These are phyloP conservation scores for Tricholauxania praeusta DNA, from an alignment of 2,888 invertebrate genomes.

Conservation along the genomic window DNA sequence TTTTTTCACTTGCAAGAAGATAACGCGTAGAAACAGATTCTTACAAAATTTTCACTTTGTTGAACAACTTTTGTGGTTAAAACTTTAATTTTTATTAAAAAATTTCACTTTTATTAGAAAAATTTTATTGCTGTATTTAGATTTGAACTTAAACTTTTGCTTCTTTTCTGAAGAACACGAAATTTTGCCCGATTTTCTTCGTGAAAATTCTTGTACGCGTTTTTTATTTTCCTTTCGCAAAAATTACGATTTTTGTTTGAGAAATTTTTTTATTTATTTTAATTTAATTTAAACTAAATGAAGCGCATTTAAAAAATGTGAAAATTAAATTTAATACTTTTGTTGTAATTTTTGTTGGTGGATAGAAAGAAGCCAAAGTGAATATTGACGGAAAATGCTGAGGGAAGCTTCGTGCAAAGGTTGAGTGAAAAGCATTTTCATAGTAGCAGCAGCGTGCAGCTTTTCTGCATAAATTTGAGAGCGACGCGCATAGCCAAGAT, in stretches of 20 bases:
- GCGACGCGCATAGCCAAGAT: too few species aligned
- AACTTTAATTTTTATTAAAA: neutral
- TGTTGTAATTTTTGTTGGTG: conserved; percentile 55
- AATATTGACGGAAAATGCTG: conserved; percentile 66
- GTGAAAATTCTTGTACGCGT: neutral
- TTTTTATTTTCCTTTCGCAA: conserved; percentile 15
- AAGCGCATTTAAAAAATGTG: conserved; percentile 27
- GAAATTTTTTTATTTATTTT: conserved; percentile 32
- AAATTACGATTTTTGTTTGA: conserved; percentile 17
- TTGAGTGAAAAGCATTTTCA: conserved; percentile 40
- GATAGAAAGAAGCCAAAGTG: conserved; percentile 69
- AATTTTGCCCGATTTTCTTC: conserved; percentile 16
- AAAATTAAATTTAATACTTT: conserved; percentile 41
- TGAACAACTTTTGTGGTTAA: conserved; percentile 49
- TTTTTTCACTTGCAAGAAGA: conserved; percentile 25
- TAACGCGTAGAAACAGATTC: conserved; percentile 21
- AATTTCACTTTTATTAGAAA: neutral
- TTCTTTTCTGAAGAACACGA: neutral
- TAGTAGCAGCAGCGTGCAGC: conserved; percentile 45
- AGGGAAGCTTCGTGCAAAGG: conserved; percentile 62
- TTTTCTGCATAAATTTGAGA: conserved; percentile 18
- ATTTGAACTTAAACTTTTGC: conserved; percentile 1
- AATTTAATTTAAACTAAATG: conserved; percentile 36
- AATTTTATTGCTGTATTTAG: neutral
- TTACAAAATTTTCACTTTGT: conserved; percentile 36